Evolutionary conservation across 2,888 invertebrate genomes (phyloP).

Genomic region (Marronus borbonicus): DNA sequence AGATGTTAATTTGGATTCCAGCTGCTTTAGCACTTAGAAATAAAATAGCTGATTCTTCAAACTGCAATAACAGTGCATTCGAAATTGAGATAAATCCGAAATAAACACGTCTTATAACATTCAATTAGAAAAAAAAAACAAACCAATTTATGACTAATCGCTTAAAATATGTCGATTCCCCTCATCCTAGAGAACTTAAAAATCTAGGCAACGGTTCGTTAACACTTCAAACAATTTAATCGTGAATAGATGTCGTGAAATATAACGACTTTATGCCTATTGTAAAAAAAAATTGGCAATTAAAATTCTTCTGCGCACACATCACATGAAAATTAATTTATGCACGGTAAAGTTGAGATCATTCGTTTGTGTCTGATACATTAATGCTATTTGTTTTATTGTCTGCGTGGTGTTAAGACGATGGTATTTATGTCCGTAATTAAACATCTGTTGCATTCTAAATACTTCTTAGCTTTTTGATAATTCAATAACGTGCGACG

Average conservation of each 20-base stretch:
- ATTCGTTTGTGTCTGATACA: conserved; percentile 41
- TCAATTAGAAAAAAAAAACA: background rate
- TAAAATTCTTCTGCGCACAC: conserved; percentile 41
- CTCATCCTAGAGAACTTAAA: background rate
- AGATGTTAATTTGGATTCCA: too few species aligned
- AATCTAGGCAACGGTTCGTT: conserved; percentile 19
- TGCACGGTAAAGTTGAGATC: conserved; percentile 38
- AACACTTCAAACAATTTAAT: conserved; percentile 29
- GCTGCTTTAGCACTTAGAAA: too few species aligned
- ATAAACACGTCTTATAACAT: too few species aligned
- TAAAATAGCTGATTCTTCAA: too few species aligned
- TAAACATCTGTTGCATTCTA: conserved; percentile 40
- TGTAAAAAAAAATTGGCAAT: conserved; percentile 38
- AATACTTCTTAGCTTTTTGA: conserved; percentile 36
- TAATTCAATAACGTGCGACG: conserved; percentile 33
- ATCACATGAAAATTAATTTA: conserved; percentile 39
- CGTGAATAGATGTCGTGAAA: conserved; percentile 20
- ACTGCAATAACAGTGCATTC: too few species aligned
- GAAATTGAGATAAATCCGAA: too few species aligned
- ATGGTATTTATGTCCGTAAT: conserved; percentile 39
- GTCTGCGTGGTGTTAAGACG: conserved; percentile 35
- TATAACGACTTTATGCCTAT: conserved; percentile 17
- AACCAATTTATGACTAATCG: background rate
- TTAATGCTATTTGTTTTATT: conserved; percentile 41
- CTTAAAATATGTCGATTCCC: background rate